Base-by-base conservation (phyloP, 2,888 invertebrate genomes). In the Leptopilina myrica region DNA sequence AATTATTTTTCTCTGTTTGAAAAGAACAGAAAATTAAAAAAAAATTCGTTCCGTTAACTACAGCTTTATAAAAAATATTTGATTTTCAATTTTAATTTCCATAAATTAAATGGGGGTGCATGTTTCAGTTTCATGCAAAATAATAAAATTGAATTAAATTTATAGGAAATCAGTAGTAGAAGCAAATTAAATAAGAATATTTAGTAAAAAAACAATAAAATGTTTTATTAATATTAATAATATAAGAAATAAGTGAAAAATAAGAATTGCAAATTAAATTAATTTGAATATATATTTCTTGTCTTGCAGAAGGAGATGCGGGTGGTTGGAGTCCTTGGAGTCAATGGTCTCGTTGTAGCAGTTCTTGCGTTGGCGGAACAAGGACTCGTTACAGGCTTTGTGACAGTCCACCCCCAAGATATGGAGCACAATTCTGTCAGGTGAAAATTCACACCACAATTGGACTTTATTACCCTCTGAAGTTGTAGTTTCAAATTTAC, bases 351-450 rank as follows among this genome's bases (percentile, higher is more conserved):
- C 94, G 95, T 0, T 97, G 98, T 89, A 96, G 96, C 0, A 95
- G 94, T 81, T 95, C 95, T 80, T 95, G 95, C 88, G 93, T 95
- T 65, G 95, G 95, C 76, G 97, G 97, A 0, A 96, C 95, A 15
- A 94, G 95, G 82, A 97, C 95, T 90, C 94, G 98, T 15, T 97
- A 97, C 91, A 94, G 98, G 84, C 96, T 97, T 92, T 98, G 98
- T 89, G 97, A 97, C 91, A 96, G 95, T 0, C 98, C 98, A 0
- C 96, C 96, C 0, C 97, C 98, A 0, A 94, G 96, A 64, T 97
- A 97, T 88, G 97, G 97, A 0, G 97, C 97, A 12, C 96, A 96
- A 90, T 97, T 96, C 92, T 98, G 98, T 89, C 95, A 97, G 94
- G 97, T 97, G 92, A 90, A 89, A 86, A 77, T 64, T 64, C n/a